Evolutionary conservation across 2,888 invertebrate species (phyloP), one percentile per base, ranked within the genome.

Genomic region (Venustoraphidia nigricollis): DNA sequence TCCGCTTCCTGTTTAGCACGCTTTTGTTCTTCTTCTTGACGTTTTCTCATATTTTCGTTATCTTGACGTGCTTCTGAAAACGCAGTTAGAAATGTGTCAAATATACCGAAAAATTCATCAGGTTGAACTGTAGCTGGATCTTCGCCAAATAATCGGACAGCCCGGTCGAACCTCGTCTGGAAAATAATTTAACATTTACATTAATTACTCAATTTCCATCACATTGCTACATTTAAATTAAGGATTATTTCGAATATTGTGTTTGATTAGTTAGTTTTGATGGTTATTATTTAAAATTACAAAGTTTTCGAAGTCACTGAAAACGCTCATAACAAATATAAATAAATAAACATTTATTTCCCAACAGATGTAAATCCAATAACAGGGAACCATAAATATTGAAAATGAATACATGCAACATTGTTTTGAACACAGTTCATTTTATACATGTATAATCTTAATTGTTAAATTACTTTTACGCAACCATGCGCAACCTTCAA

Each of bases 41-140:
- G 76, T 47, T 83, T 76, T 35, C 83, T 73, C 66, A 86, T 80
- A 53, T 87, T 88, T 60, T 90, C 90, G 60, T 92, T 93, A 62
- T 95, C 94, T 39, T 85, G 81, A 50, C 83, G 73, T 1, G 93
- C 92, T 62, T 95, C 94, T 9, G 74, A 70, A 56, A 94, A 79
- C 14, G 89, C 81, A 34, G 77, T 71, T 9, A 95, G 71, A 71
- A 95, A 95, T 3, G 82, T 75, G 68, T 93, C 94, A 58, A 95
- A 84, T 42, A 91, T 87, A 2, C 90, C 91, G 68, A 94, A 95
- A 70, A 95, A 86, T 61, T 91, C 92, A 58, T 94, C 93, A 0
- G 94, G 93, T 49, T 93, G 90, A 17, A 87, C 75, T 37, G 79
- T 79, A 0, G 78, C 77, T 5, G 86, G 77, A 58, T 94, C 94